These are phyloP conservation scores for Sitobion miscanthi DNA, from an alignment of 1,140 invertebrate genomes.

Conservation along the genomic window DNA sequence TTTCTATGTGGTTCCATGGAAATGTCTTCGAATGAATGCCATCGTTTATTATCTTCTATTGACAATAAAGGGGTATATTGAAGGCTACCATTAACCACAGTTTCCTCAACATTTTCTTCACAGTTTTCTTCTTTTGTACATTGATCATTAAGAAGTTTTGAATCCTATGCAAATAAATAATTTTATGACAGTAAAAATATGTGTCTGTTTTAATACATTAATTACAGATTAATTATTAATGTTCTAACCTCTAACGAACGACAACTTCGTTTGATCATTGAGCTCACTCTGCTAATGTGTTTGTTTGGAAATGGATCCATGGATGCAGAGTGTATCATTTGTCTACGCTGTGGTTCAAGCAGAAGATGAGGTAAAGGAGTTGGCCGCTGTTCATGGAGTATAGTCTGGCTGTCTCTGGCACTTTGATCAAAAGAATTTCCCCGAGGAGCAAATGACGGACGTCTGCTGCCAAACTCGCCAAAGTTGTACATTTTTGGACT, in stretches of 20 bases:
- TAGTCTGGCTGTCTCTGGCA: slow-evolving; percentile 58
- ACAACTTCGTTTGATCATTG: slow-evolving; percentile 56
- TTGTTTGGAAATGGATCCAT: slow-evolving; percentile 60
- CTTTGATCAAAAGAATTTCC: slow-evolving; percentile 62
- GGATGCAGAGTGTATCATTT: slow-evolving; percentile 58
- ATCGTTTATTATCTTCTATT: slow-evolving; percentile 70
- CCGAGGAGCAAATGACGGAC: slow-evolving; percentile 68
- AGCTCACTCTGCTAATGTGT: slow-evolving; percentile 52
- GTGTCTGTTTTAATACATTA: not conserved
- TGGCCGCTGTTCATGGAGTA: slow-evolving; percentile 57
- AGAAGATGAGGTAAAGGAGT: slow-evolving; percentile 24
- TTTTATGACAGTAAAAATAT: not conserved
- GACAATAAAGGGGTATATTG: slow-evolving; percentile 62
- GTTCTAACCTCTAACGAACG: slow-evolving; percentile 56
- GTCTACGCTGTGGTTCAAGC: slow-evolving; percentile 45
- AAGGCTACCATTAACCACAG: slow-evolving; percentile 64
- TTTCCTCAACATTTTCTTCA: slow-evolving; percentile 63
- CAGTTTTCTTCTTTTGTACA: slow-evolving; percentile 59
- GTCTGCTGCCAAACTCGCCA: slow-evolving; percentile 63
- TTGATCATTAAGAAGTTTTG: slow-evolving; percentile 58
- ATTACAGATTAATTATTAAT: not conserved
- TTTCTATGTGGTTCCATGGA: slow-evolving; percentile 67
- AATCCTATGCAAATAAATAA: not conserved
- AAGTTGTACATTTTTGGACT: slow-evolving; percentile 73
- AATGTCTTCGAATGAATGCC: slow-evolving; percentile 74